Evolutionary conservation across 2,113 vertebrate species (phyloP).

Genomic region (Columbina picui): DNA sequence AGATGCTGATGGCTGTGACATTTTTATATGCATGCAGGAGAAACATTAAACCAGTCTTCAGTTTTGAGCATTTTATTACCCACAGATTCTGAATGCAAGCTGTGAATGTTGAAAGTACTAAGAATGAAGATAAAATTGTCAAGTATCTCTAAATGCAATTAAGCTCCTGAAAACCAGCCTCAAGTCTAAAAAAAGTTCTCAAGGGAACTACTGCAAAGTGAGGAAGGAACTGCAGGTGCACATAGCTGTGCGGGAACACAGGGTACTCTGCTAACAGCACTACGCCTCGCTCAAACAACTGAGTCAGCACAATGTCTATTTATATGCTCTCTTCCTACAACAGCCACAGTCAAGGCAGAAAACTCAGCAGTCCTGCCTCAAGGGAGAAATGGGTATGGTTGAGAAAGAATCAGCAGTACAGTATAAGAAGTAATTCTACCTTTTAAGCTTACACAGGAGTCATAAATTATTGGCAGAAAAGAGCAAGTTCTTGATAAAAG

Average conservation of each 20-base stretch:
- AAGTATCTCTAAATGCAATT: constrained; percentile 22
- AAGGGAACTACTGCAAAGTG: constrained; percentile 54
- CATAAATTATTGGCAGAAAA: background rate
- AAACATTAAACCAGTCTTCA: background rate
- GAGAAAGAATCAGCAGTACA: background rate
- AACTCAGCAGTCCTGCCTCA: constrained; percentile 30
- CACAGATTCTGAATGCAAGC: background rate
- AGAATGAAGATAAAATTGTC: background rate
- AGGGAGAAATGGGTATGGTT: background rate
- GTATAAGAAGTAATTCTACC: background rate
- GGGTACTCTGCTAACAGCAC: constrained; percentile 61
- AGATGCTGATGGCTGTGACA: background rate
- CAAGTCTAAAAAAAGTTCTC: constrained; percentile 21
- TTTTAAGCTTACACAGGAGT: background rate
- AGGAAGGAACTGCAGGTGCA: constrained; percentile 69
- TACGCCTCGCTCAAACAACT: constrained; percentile 55
- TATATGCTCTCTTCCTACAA: constrained; percentile 56
- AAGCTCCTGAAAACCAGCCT: background rate
- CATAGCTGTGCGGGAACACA: constrained; percentile 41
- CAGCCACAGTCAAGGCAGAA: constrained; percentile 14
- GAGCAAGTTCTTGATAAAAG: background rate
- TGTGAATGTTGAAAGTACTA: background rate
- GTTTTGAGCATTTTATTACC: background rate
- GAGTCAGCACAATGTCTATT: constrained; percentile 68
- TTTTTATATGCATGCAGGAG: background rate